Evolutionary conservation across 1,140 invertebrate species (phyloP).

Genomic region (Atta cephalotes): DNA sequence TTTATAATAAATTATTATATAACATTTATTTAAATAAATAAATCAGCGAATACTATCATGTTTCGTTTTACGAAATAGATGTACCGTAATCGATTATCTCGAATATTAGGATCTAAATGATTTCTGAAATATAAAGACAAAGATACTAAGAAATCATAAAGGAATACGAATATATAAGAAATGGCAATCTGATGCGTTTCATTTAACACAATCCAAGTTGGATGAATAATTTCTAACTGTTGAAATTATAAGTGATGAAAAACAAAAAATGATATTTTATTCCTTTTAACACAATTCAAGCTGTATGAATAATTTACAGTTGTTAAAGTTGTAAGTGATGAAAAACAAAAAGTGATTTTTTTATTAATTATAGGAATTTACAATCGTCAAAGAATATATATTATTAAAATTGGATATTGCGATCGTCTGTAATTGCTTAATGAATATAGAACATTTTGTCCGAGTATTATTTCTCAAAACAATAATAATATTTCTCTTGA

Average conservation of each 20-base stretch:
- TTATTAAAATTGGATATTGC: constrained; percentile 2
- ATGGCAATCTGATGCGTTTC: not conserved
- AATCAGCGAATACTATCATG: not conserved
- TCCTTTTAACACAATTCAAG: not conserved
- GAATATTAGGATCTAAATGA: not conserved
- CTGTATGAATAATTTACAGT: not conserved
- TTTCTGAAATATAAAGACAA: constrained; percentile 19
- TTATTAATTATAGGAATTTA: not conserved
- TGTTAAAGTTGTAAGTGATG: not conserved
- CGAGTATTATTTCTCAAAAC: constrained; percentile 14
- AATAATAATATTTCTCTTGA: constrained; percentile 40
- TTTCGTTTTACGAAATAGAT: constrained; percentile 8
- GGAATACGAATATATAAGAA: not conserved
- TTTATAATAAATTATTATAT: not conserved
- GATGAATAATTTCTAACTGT: not conserved
- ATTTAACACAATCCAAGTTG: not conserved
- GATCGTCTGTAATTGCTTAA: not conserved
- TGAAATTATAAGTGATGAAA: not conserved
- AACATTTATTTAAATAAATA: constrained; percentile 8
- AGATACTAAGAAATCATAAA: not conserved
- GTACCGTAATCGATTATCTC: not conserved
- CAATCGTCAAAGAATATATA: not conserved
- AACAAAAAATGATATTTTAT: not conserved
- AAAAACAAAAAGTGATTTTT: not conserved
- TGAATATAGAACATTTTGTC: not conserved